Percentiles rank a stretch among this genome's conserved stretches.
Evolutionary conservation across 2,113 vertebrate genomes (phyloP).

Genomic region (Phodopus roborovskii): DNA sequence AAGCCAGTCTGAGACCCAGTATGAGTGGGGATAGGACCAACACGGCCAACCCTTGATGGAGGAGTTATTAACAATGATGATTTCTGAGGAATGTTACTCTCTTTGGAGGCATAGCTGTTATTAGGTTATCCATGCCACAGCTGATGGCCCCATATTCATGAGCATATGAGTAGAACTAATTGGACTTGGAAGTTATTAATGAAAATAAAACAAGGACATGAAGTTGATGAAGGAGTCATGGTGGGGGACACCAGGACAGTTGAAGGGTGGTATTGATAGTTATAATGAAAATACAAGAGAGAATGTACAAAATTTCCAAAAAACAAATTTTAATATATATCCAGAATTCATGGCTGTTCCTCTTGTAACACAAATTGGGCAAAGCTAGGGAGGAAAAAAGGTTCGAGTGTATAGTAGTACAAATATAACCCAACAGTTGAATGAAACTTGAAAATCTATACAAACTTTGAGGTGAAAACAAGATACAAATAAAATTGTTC

Average conservation of each 20-base stretch:
- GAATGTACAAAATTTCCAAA: background rate
- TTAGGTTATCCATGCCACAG: background rate
- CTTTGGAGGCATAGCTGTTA: background rate
- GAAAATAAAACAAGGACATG: background rate
- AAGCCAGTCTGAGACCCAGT: background rate
- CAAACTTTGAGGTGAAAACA: conserved; percentile 9
- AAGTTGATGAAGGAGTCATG: background rate
- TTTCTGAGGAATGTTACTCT: background rate
- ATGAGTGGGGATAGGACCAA: fast-evolving
- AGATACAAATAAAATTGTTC: background rate
- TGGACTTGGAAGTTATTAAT: background rate
- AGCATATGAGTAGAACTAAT: background rate
- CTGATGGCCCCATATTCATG: background rate
- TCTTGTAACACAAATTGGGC: background rate
- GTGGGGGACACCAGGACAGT: too few relatives aligned
- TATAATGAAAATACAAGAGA: background rate
- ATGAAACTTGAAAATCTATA: background rate
- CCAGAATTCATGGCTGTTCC: background rate
- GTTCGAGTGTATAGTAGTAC: background rate
- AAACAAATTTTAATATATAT: background rate
- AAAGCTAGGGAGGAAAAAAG: background rate
- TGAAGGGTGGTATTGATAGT: background rate
- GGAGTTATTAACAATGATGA: background rate
- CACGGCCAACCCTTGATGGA: background rate
- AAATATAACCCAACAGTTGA: background rate